Evolutionary conservation across 2,113 vertebrate species (phyloP).

Genomic region (Stigmatopora nigra): DNA sequence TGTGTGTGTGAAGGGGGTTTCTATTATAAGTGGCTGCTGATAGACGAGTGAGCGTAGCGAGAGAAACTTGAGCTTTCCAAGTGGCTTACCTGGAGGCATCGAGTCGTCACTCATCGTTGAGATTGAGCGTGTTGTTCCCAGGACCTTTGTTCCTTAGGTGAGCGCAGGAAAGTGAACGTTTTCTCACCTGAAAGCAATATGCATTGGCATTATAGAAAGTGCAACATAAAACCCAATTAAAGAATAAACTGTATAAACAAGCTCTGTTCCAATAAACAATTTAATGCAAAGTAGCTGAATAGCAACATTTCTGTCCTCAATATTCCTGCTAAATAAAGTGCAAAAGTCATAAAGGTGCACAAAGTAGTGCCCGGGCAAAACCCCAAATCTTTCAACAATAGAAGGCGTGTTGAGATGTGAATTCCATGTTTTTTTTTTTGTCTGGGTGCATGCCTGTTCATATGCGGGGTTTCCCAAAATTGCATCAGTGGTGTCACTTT

Average conservation of each 20-base stretch:
- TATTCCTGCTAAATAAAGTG: background rate
- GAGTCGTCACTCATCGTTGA: background rate
- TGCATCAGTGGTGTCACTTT: slow-evolving; percentile 31
- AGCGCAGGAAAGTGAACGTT: background rate
- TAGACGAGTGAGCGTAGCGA: background rate
- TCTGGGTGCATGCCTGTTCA: background rate
- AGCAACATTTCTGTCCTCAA: no score
- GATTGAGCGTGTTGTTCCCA: background rate
- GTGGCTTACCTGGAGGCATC: background rate
- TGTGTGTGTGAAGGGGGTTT: slow-evolving; percentile 7
- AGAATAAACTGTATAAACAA: no score
- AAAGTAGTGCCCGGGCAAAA: background rate
- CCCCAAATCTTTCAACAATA: no score
- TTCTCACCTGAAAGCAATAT: background rate
- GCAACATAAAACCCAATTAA: no score
- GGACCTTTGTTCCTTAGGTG: background rate
- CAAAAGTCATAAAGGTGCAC: no score
- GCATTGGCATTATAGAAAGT: background rate
- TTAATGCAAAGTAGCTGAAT: no score
- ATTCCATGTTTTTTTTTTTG: background rate
- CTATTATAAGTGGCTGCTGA: no score
- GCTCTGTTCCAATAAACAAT: no score
- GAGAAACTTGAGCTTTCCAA: background rate
- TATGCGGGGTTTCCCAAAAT: slow-evolving; percentile 45
- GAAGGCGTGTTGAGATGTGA: background rate